Percentiles rank a stretch among this genome's conserved stretches.
Conservation (phyloP, 2,113 vertebrate genomes). For the Calyptommatus sinebrachiatus region DNA sequence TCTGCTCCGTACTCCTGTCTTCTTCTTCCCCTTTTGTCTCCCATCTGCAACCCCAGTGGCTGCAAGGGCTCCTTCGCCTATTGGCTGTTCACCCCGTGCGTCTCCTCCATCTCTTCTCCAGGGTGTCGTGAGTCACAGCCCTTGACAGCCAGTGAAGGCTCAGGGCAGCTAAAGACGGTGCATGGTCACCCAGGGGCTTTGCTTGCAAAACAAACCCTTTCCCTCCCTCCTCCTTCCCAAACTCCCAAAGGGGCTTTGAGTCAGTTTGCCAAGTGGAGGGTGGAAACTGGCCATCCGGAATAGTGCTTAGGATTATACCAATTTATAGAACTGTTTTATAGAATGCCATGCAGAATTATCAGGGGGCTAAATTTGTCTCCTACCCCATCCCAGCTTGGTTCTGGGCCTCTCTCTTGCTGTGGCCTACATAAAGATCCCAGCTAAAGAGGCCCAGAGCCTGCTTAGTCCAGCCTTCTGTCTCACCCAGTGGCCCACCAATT, state of each 20-base stretch:
- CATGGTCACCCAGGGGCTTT: neutral
- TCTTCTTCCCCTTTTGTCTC: conserved; percentile 11
- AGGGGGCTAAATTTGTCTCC: too few species aligned
- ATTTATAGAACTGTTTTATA: too few species aligned
- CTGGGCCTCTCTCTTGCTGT: too few species aligned
- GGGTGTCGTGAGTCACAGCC: neutral
- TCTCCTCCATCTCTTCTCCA: neutral
- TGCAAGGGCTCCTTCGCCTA: too few species aligned
- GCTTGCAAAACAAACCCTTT: neutral
- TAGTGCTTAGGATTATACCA: neutral
- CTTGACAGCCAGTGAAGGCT: neutral
- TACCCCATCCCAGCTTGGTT: too few species aligned
- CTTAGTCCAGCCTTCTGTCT: too few species aligned
- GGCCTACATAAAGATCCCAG: too few species aligned
- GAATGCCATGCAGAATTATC: too few species aligned
- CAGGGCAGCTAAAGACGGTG: neutral
- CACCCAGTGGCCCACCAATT: too few species aligned
- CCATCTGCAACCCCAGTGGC: neutral
- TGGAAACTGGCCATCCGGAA: neutral
- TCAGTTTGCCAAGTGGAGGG: neutral
- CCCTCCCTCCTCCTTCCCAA: too few species aligned
- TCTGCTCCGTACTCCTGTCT: neutral
- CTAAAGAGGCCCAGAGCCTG: too few species aligned
- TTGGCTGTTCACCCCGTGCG: too few species aligned
- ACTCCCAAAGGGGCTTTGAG: neutral